Evolutionary conservation across 2,888 invertebrate species (phyloP), one percentile per base, ranked within the genome.

Genomic region (Lasioglossum lativentre): DNA sequence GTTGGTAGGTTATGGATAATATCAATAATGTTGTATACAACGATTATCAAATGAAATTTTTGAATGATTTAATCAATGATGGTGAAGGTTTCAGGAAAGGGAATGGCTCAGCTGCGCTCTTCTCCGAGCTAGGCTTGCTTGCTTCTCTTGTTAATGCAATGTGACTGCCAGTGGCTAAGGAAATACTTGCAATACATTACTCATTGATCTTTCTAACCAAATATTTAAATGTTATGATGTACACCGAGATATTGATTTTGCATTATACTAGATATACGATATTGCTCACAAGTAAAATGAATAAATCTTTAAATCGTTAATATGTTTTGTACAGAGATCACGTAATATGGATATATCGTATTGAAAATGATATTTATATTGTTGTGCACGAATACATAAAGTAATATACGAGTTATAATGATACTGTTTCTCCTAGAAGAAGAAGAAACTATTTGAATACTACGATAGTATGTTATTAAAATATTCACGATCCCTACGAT

Each of bases 21-120:
- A 94, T 92, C 92, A 93, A 92, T 92, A 93, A 94, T 92, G 93
- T 91, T 92, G 93, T 93, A 93, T 90, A 93, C 85, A 93, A 93
- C 91, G 90, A 93, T 92, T 90, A 92, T 89, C 83, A 92, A 93
- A 93, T 91, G 91, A 92, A 92, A 91, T 74, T 90, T 92, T 90
- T 87, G 88, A 92, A 90, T 91, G 88, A 92, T 89, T 91, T 89
- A 70, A 86, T 88, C 86, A 90, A 91, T 90, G 90, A 91, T 80
- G 90, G 85, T 90, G 89, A 90, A 92, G 92, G 89, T 90, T 90
- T 90, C 90, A 86, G 90, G 91, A 92, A 90, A 91, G 88, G 90
- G 90, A 92, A 93, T 93, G 91, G 92, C 91, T 92, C 93, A 90
- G 93, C 93, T 91, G 92, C 91, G 92, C 90, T 93, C 92, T 90